Conservation (phyloP, 2,113 vertebrate genomes). For the Eulemur rufifrons region DNA sequence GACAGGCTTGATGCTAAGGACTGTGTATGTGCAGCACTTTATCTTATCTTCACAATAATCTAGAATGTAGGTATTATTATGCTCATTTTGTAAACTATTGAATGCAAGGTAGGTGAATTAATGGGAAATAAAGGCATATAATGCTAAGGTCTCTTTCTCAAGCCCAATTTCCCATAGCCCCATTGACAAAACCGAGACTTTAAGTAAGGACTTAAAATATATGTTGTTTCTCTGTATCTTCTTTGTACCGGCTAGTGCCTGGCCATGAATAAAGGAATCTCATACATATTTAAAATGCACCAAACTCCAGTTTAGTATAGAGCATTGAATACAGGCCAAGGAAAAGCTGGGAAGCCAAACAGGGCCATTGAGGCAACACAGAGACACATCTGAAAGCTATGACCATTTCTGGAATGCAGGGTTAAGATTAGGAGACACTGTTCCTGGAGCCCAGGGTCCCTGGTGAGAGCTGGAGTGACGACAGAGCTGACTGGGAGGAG, state of each 20-base stretch:
- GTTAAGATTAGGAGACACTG: not conserved
- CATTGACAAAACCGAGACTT: not conserved
- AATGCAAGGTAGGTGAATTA: not conserved
- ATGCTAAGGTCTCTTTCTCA: not conserved
- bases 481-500: rapidly evolving
- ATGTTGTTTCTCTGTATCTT: not conserved
- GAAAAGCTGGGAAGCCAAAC: not conserved
- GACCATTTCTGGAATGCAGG: not conserved
- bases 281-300: not conserved
- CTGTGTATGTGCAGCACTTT: not conserved
- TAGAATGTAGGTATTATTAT: not conserved
- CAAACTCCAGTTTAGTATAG: not conserved
- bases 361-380: not conserved
- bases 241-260: not conserved
- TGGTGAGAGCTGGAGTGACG: not conserved
- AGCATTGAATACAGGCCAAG: not conserved
- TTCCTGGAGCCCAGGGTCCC: not conserved
- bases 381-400: not conserved
- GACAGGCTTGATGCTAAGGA: not conserved
- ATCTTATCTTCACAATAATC: not conserved
- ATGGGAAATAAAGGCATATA: not conserved
- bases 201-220: not conserved
- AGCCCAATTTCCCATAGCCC: not conserved
- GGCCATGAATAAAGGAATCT: not conserved
- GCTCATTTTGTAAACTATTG: not conserved